Evolutionary conservation across 2,797 vertebrate genomes (phyloP), one percentile per base, ranked within the genome.

Genomic region (Melanotaenia nigrans): DNA sequence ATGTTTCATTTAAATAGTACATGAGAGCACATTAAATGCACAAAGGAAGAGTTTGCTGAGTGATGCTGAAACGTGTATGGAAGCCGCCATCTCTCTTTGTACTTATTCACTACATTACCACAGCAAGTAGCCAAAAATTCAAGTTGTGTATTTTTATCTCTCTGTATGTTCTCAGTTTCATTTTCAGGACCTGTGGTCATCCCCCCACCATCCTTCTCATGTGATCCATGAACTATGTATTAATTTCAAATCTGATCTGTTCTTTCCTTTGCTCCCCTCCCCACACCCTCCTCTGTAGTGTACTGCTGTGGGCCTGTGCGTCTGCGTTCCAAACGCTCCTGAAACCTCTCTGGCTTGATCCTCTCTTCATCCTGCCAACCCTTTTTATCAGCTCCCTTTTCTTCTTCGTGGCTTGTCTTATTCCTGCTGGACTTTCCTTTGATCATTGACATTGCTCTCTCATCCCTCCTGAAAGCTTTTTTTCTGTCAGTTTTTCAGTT

Each of bases 321-420:
- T 88, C 90, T 96, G 85, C 96, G 94, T 61, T 89, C 94, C 93
- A 96, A 95, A 93, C 94, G 87, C 87, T 88, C 94, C 91, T 98
- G 96, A 99, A 92, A 93, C 92, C 69, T 75, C 77, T 80, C 87
- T 84, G 90, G 88, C 88, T 81, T 80, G 89, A 91, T 81, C 86
- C 93, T 85, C 88, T 77, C 73, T 56, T 80, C 89, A 77, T 84
- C 67, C 69, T 42, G 2, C 38, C 71, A 71, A 9, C 55, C 71
- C 71, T 55, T 71, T 80, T 55, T 74, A 64, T 77, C 85, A 68
- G 20, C 65, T 75, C 38, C 33, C 49, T 73, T 78, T 68, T 24
- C 74, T 53, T 78, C 62, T 65, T 65, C 60, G 24, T 25, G 32
- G 16, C 42, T n/a, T 36, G 28, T 68, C 40, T 78, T 65, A 32